Evolutionary conservation across 1,140 invertebrate genomes (phyloP), one percentile per base, ranked within the genome.

Genomic region (Eupristina koningsbergeri): DNA sequence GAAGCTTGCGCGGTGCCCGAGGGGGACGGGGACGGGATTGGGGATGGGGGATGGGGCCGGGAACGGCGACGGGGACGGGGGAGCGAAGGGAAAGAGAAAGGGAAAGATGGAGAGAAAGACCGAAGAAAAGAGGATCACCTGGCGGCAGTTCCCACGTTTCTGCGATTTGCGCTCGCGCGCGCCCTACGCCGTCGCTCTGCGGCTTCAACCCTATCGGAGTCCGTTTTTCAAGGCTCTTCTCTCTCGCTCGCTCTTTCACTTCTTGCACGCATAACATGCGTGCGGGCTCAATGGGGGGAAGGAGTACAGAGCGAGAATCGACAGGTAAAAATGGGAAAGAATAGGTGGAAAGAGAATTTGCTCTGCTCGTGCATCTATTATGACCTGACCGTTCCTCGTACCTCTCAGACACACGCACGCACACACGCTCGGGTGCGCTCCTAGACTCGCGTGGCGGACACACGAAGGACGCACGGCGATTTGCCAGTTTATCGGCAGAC

Each of bases 401-500:
- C n/a, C 31, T 5, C 36, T 7, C 76, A 3, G 19, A 19, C 1
- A 79, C 69, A 7, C 71, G 36, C 13, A 29, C 45, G 53, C 17
- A 45, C 36, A 11, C 67, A 1, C 36, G 39, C 22, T 41, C 11
- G 41, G 86, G 85, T 87, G 87, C 88, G 85, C n/a, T n/a, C n/a
- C n/a, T n/a, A n/a, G n/a, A n/a, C n/a, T n/a, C 91, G 91, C 92
- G 92, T 92, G 92, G 89, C 92, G 86, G 92, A 90, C 92, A 92
- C 91, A 92, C 91, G 91, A 91, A 86, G 86, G 86, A 86, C 88
- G 86, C 84, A 85, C 86, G 61, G 86, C 81, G 85, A 87, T 89
- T 87, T 86, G 85, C 85, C 75, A 85, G 89, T 90, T 91, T 92
- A 91, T 91, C 89, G 88, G 86, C 50, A 76, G 31, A 50, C 31